These are phyloP conservation scores for Pinna nobilis DNA, from an alignment of 1,140 invertebrate species.

Conservation along the genomic window DNA sequence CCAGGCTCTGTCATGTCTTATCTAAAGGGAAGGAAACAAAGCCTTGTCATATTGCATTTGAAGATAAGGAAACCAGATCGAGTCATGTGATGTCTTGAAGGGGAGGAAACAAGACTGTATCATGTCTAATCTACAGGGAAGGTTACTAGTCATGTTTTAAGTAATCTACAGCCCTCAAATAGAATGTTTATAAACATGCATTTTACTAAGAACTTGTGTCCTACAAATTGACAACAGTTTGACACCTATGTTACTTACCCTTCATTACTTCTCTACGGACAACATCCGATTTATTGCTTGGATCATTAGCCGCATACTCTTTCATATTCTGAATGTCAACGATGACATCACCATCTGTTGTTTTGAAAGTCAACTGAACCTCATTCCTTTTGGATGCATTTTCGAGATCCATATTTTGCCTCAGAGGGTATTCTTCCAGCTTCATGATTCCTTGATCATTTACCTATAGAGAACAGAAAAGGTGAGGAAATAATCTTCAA, in stretches of 20 bases:
- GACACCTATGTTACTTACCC: slow-evolving; percentile 23
- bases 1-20: no score
- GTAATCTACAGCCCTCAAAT: no score
- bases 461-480: neutral
- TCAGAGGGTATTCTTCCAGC: slow-evolving; percentile 12
- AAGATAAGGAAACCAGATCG: no score
- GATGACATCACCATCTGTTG: slow-evolving; percentile 5
- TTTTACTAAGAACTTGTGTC: neutral
- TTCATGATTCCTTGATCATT: neutral
- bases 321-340: slow-evolving; percentile 24
- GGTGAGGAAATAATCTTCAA: no score
- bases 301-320: slow-evolving; percentile 19
- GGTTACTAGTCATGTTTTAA: no score
- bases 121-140: no score
- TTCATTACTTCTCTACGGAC: slow-evolving; percentile 27
- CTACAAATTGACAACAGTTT: neutral
- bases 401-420: slow-evolving; percentile 27
- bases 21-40: no score
- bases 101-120: no score
- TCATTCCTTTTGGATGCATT: slow-evolving; percentile 14
- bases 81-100: no score
- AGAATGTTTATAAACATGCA: neutral
- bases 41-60: no score
- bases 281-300: slow-evolving; percentile 23
- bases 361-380: neutral